These are phyloP conservation scores for Plestiodon gilberti DNA, from an alignment of 2,113 vertebrate species.

Conservation along the genomic window DNA sequence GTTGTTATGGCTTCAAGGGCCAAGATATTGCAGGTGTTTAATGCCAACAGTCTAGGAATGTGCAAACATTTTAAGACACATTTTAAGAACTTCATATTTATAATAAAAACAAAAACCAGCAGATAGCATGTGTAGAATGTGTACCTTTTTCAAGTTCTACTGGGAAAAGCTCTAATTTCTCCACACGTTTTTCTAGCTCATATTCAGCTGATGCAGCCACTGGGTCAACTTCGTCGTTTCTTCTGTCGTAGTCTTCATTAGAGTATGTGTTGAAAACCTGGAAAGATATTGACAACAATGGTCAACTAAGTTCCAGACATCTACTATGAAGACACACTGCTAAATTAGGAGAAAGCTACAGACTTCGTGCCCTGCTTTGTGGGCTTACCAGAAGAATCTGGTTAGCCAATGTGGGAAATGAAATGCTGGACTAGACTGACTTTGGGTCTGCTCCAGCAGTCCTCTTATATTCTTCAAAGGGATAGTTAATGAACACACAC, in stretches of 20 bases:
- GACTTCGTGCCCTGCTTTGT: background rate
- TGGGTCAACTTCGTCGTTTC: constrained; percentile 96
- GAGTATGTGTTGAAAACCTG: constrained; percentile 98
- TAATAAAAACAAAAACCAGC: background rate
- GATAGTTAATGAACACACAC: background rate
- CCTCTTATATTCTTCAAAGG: background rate
- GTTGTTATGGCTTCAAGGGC: constrained; percentile 8
- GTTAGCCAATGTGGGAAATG: background rate
- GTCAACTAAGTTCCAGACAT: background rate
- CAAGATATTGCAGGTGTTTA: background rate
- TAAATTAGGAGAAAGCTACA: background rate
- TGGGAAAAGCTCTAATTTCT: constrained; percentile 97
- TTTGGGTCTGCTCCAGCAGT: background rate
- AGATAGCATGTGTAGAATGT: background rate
- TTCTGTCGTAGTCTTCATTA: constrained; percentile 96
- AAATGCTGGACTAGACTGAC: background rate
- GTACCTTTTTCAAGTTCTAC: constrained; percentile 97
- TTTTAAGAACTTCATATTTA: background rate
- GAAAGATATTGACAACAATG: constrained; percentile 32
- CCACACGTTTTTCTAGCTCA: constrained; percentile 97
- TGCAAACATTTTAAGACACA: background rate
- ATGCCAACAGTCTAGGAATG: background rate
- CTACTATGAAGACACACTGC: background rate
- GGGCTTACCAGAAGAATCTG: background rate
- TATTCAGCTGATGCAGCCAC: constrained; percentile 98